A percentile compares a stretch with the other conserved stretches of the same genome.
phyloP scores from a whole-genome alignment of 2,113 vertebrate species.

The Syngnathus typhle region DNA sequence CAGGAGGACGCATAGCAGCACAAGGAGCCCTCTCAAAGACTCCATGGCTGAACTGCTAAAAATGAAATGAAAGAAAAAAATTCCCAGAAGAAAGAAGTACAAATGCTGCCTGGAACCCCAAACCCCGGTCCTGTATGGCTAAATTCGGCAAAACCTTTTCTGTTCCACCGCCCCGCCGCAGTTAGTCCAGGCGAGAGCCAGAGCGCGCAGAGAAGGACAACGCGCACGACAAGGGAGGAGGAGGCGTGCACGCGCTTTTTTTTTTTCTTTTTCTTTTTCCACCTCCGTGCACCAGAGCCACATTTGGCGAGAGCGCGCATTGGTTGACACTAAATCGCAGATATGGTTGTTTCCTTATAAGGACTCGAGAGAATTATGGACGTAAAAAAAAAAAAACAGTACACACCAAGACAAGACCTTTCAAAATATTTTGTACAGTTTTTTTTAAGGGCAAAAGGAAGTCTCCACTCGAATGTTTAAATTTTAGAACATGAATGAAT shows the following conservation, averaged over 20 bases:
- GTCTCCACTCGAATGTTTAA: neutral
- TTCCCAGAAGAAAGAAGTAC: neutral
- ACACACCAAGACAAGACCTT: neutral
- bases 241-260: constrained; percentile 31
- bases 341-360: constrained; percentile 47
- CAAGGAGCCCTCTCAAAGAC: constrained; percentile 49
- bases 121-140: constrained; percentile 14
- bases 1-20: constrained; percentile 54
- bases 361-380: constrained; percentile 14
- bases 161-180: constrained; percentile 36
- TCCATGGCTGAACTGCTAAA: constrained; percentile 48
- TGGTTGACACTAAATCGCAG: constrained; percentile 23
- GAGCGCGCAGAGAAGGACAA: constrained; percentile 56
- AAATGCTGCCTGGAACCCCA: constrained; percentile 16
- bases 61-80: neutral
- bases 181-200: constrained; percentile 43
- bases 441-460: neutral
- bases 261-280: no score
- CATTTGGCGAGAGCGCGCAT: constrained; percentile 23
- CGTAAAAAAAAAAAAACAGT: neutral
- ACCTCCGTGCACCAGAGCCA: neutral
- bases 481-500: neutral
- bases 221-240: constrained; percentile 30
- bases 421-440: neutral
- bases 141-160: constrained; percentile 32